Evolutionary conservation across 2,113 vertebrate genomes (phyloP).

Genomic region (Brachyhypopomus occidentalis): DNA sequence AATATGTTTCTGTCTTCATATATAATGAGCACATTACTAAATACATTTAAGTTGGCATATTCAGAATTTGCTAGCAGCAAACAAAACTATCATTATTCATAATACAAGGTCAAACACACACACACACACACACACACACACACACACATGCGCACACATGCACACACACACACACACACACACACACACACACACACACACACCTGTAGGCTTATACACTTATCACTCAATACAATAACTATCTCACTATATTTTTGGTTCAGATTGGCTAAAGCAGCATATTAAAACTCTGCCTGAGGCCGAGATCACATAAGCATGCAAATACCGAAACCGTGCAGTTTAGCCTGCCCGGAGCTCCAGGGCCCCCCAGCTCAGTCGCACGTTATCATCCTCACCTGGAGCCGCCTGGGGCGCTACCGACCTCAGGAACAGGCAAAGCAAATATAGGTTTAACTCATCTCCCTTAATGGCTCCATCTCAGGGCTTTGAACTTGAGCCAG

Average conservation of each 20-base stretch:
- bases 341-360: constrained; percentile 7
- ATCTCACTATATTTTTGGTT: neutral
- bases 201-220: neutral
- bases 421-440: constrained; percentile 20
- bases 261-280: neutral
- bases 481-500: constrained; percentile 21
- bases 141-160: too few relatives aligned
- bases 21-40: too few relatives aligned
- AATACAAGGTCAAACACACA: constrained; percentile 1
- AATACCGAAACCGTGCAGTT: neutral
- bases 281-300: neutral
- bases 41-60: too few relatives aligned
- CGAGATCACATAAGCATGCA: constrained; percentile 14
- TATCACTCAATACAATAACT: neutral
- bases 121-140: neutral
- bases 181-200: neutral
- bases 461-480: constrained; percentile 1
- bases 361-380: constrained; percentile 13
- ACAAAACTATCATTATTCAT: too few relatives aligned
- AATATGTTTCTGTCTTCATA: too few relatives aligned
- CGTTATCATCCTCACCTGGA: neutral
- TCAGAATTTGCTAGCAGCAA: too few relatives aligned
- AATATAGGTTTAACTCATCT: constrained; percentile 12
- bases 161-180: neutral
- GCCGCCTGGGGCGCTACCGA: neutral